A percentile compares a stretch with the other conserved stretches of the same genome.
Conservation (phyloP, 2,113 vertebrate species). For the Anas platyrhynchos region DNA sequence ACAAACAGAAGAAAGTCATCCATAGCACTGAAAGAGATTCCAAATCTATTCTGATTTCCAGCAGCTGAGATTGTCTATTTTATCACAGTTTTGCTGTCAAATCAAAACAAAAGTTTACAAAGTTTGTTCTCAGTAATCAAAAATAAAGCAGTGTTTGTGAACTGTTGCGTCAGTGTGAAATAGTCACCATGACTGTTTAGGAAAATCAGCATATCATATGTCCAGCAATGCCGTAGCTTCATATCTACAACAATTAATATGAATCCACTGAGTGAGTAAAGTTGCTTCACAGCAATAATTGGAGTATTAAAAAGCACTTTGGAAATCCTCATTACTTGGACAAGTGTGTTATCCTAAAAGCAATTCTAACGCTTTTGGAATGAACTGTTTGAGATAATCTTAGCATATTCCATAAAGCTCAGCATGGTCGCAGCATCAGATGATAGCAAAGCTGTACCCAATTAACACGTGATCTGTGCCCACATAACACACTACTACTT, state of each 20-base stretch:
- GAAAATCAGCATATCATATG: background rate
- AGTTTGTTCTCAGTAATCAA: background rate
- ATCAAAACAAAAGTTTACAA: background rate
- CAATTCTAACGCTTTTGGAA: background rate
- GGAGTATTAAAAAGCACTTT: background rate
- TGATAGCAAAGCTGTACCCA: background rate
- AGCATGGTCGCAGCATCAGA: background rate
- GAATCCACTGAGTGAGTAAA: background rate
- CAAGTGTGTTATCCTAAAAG: background rate
- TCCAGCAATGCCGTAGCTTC: background rate
- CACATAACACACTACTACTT: background rate
- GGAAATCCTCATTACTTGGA: background rate
- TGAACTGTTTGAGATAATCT: background rate
- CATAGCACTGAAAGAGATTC: background rate
- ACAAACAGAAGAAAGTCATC: background rate
- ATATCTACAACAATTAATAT: background rate
- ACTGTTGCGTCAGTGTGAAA: background rate
- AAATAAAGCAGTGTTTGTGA: background rate
- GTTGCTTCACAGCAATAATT: background rate
- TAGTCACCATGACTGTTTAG: background rate
- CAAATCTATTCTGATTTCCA: background rate
- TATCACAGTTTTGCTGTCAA: background rate
- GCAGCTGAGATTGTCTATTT: background rate
- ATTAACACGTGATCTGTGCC: background rate
- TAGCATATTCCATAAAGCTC: background rate